phyloP scores from a whole-genome alignment of 2,797 vertebrate genomes.

The Propithecus perrieri region DNA sequence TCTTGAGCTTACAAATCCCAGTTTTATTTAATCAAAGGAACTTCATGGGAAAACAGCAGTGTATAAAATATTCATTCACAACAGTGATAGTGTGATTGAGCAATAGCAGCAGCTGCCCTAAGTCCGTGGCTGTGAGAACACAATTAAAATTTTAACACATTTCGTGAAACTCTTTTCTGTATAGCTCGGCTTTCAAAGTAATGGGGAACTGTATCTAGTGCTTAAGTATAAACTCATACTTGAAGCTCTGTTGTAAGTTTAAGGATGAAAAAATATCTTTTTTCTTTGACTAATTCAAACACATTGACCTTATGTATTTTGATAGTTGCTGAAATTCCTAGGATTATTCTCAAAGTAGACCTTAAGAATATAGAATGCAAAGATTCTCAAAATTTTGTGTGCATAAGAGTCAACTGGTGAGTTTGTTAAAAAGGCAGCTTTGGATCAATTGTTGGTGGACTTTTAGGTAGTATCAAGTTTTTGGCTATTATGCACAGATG shows the following conservation, averaged over 20 bases:
- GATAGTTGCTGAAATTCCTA: constrained; percentile 48
- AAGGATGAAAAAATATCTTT: constrained; percentile 32
- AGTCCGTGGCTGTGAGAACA: constrained; percentile 51
- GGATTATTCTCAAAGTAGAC: constrained; percentile 64
- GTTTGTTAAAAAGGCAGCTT: constrained; percentile 17
- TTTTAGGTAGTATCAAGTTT: not conserved
- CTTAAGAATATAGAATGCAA: not conserved
- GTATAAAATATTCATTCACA: constrained; percentile 69
- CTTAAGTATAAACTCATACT: constrained; percentile 62
- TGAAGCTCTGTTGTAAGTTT: constrained; percentile 49
- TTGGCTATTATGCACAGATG: not conserved
- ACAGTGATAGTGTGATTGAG: constrained; percentile 18
- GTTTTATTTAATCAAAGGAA: constrained; percentile 68
- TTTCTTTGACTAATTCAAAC: constrained; percentile 69
- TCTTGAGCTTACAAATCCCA: constrained; percentile 55
- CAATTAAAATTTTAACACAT: constrained; percentile 65
- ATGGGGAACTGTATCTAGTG: not conserved
- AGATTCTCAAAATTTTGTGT: constrained; percentile 6
- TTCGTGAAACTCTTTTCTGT: constrained; percentile 59
- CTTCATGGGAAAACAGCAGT: constrained; percentile 62
- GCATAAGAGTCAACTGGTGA: not conserved
- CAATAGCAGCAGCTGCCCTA: constrained; percentile 36
- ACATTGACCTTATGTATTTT: constrained; percentile 11
- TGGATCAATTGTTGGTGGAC: not conserved
- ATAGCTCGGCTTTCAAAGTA: constrained; percentile 51